Evolutionary conservation across 2,797 vertebrate species (phyloP), one percentile per base, ranked within the genome.

Genomic region (Enteromius anoplus): DNA sequence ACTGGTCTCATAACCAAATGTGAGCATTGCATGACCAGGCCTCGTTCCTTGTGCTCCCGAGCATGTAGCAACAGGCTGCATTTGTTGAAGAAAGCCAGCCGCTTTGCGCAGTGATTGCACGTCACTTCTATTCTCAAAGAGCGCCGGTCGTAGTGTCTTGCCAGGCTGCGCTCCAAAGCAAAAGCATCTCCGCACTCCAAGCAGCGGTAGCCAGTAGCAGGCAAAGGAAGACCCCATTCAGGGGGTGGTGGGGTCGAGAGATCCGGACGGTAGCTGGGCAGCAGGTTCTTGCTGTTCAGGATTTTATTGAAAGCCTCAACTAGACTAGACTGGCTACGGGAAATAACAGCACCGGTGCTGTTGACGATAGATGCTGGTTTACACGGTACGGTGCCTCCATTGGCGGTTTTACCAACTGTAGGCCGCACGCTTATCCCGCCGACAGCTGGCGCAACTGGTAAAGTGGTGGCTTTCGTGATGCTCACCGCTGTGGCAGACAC

Each of bases 251-350:
- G 96, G 0, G 95, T 93, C 0, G 91, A 95, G 86, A 99, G 94
- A 88, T 99, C 97, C 1, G 97, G 97, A 81, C 95, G 95, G 87
- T 99, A 99, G 3, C 94, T 95, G 0, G 98, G 97, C 82, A 99
- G 91, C 9, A 97, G 93, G 90, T 98, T 99, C 87, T 98, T 99
- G 90, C 96, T 96, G 91, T 99, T 99, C 80, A 99, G 95, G 89
- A 99, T 97, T 90, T 97, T 98, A 92, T 99, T 99, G 89, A 99
- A 99, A 68, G 97, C 96, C 66, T 99, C 98, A 42, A 99, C 98
- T 75, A 99, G 90, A 90, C 96, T 98, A 85, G 97, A 97, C 88
- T 99, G 98, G 80, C 94, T 97, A 84, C 97, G 94, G 2, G 97
- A 98, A 79, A 98, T 97, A 86, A 97, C 96, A 0, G 96, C 96